Percentiles rank a stretch among this genome's conserved stretches.
Conservation (phyloP, 2,888 invertebrate genomes). For the Heliconius ismenius region DNA sequence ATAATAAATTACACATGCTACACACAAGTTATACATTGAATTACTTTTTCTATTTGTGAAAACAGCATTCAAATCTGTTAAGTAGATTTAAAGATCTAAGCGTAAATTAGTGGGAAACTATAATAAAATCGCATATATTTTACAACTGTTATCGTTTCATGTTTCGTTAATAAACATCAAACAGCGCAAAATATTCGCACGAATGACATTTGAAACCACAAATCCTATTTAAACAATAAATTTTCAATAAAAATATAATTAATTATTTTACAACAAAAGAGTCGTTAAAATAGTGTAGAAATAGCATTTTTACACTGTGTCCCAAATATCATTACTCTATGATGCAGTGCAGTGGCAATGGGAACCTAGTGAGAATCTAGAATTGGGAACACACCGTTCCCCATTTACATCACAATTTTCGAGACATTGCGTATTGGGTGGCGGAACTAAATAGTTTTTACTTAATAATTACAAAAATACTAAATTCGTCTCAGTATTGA, state of each 20-base stretch:
- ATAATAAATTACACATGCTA: too few species aligned
- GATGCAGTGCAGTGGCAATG: too few species aligned
- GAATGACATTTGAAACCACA: background rate
- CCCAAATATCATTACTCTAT: too few species aligned
- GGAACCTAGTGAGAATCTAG: too few species aligned
- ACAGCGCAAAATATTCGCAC: background rate
- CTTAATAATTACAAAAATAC: background rate
- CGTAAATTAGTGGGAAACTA: background rate
- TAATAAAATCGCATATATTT: background rate
- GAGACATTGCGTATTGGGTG: too few species aligned
- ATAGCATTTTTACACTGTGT: too few species aligned
- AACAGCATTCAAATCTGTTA: background rate
- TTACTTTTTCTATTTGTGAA: background rate
- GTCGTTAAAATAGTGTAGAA: too few species aligned
- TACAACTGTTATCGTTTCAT: background rate
- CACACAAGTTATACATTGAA: background rate
- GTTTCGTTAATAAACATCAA: too few species aligned
- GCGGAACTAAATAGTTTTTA: background rate
- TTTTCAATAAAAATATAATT: background rate
- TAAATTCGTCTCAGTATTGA: background rate
- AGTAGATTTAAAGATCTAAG: background rate
- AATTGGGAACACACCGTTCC: too few species aligned
- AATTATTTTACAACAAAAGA: background rate
- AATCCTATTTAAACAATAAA: background rate
- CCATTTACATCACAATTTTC: too few species aligned